Percentiles rank a stretch among this genome's conserved stretches.
Evolutionary conservation across 2,888 invertebrate genomes (phyloP).

Genomic region (Ophion ventricosus): DNA sequence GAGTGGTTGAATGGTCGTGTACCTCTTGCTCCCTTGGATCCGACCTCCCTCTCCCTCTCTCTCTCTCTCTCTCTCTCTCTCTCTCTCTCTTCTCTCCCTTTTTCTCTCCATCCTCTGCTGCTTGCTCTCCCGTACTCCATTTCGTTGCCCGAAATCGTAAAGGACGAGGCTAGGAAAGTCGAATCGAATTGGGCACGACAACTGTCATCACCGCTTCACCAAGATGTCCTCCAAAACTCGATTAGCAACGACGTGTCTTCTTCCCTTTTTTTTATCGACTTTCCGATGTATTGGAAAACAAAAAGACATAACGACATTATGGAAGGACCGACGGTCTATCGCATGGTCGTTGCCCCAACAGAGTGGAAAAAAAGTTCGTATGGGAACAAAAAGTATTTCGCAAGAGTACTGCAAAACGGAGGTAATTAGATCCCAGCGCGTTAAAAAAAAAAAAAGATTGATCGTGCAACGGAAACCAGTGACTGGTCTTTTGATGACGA

Average conservation of each 20-base stretch:
- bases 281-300: constrained; percentile 9
- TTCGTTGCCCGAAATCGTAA: constrained; percentile 47
- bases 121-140: not conserved
- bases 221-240: constrained; percentile 33
- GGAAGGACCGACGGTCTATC: not conserved
- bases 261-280: constrained; percentile 48
- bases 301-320: constrained; percentile 51
- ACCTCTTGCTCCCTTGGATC: not conserved
- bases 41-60: not conserved
- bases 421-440: not conserved
- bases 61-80: not conserved
- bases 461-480: too few species aligned
- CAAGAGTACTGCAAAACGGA: not conserved
- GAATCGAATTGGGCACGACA: constrained; percentile 55
- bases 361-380: not conserved
- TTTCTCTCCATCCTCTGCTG: not conserved
- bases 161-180: constrained; percentile 19
- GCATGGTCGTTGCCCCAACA: constrained; percentile 9
- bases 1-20: constrained; percentile 27
- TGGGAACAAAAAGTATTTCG: not conserved
- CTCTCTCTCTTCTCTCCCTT: too few species aligned
- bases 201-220: constrained; percentile 52
- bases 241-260: constrained; percentile 46
- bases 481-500: too few species aligned
- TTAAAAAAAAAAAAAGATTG: too few species aligned